Conservation (phyloP, 1,140 invertebrate species). For the Aphaenogaster floridana region DNA sequence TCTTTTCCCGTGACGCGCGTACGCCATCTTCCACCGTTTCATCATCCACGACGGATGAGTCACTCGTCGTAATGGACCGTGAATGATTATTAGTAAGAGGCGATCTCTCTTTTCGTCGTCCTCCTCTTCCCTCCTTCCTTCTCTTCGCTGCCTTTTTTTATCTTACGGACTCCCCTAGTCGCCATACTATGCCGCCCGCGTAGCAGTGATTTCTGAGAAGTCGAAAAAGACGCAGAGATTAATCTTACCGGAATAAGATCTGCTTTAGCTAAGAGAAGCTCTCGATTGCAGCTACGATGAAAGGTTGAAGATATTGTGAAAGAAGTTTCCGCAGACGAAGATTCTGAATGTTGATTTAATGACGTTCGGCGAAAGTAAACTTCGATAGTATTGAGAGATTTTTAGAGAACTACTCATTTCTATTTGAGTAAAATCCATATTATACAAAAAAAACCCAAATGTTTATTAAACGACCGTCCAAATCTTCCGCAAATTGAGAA, state of each 20-base stretch:
- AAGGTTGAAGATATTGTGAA: not conserved
- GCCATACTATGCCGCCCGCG: not conserved
- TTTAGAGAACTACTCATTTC: slow-evolving; percentile 28
- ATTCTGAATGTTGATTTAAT: slow-evolving; percentile 33
- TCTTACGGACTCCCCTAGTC: not conserved
- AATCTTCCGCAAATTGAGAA: not conserved
- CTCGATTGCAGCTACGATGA: not conserved
- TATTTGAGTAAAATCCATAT: slow-evolving; percentile 24
- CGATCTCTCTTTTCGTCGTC: slow-evolving; percentile 40
- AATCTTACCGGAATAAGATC: slow-evolving; percentile 70
- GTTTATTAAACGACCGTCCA: not conserved
- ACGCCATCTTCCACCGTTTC: slow-evolving; percentile 35
- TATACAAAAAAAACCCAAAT: not conserved
- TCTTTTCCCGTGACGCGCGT: slow-evolving; percentile 35
- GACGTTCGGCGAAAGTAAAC: slow-evolving; percentile 31
- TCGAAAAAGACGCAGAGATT: slow-evolving; percentile 53
- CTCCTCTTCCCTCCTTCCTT: not conserved
- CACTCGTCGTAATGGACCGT: slow-evolving; percentile 74
- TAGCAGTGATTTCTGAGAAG: slow-evolving; percentile 52
- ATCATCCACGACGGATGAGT: slow-evolving; percentile 71
- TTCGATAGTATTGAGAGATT: slow-evolving; percentile 42
- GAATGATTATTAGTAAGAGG: slow-evolving; percentile 74
- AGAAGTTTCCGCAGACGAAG: slow-evolving; percentile 12
- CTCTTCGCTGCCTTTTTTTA: not conserved
- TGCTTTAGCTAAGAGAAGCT: slow-evolving; percentile 11